Base-by-base conservation (phyloP, 2,797 vertebrate genomes). In the Poecilia wingei region DNA sequence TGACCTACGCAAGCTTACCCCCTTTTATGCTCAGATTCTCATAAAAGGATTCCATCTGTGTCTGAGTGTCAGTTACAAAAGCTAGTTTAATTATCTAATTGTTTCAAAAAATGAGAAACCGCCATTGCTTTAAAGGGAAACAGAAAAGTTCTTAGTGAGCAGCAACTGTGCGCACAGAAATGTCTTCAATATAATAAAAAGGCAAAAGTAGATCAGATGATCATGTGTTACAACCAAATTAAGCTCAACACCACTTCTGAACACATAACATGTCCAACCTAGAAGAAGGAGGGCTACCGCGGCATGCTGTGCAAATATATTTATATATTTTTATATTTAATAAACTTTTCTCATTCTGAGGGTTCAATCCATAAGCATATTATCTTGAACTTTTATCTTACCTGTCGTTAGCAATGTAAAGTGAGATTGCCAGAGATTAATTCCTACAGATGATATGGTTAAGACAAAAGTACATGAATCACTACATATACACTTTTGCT, bases 21-120 rank as follows among this genome's bases (percentile, higher is more conserved):
- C 84, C 88, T 80, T 93, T 93, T 93, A 90, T 91, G 92, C 80
- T 83, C 73, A 25, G 57, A 72, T 79, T 80, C 88, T 88, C 82
- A 90, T 74, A 74, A 80, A 75, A 66, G 74, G 79, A 90, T 84
- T 92, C 79, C 25, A 31, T 90, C 75, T 75, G 64, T 76, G 75
- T 86, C 79, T 85, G 72, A 79, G 12, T 84, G 74, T 71, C 75
- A 77, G 79, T 86, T 89, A 41, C 31, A 53, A 41, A 33, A 71
- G 71, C 81, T 71, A 68, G 64, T 77, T 41, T 46, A 77, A 72
- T 78, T 79, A 76, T 84, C 72, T 76, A 75, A 51, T 57, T 74
- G 51, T 77, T 87, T 36, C 75, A 79, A 78, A 82, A 85, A 91
- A 90, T 82, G 75, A 91, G 85, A 83, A 78, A 55, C 79, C 84